phyloP scores from a whole-genome alignment of 1,140 invertebrate species.

The Plectrocnemia conspersa region DNA sequence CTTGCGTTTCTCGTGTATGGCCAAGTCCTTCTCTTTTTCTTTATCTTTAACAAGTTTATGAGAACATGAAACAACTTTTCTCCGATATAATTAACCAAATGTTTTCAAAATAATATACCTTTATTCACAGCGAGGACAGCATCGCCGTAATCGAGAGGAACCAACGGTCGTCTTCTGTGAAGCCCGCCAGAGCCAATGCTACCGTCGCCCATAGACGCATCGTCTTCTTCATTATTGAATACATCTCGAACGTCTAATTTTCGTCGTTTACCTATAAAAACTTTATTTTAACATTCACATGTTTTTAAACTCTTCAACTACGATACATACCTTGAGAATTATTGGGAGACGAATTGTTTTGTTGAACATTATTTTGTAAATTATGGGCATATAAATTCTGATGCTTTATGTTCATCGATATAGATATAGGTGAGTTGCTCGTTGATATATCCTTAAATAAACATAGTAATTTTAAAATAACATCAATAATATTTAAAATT shows the following conservation, averaged over 20 bases:
- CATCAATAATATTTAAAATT: slow-evolving; percentile 1
- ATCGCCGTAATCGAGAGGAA: slow-evolving; percentile 36
- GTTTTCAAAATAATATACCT: slow-evolving; percentile 5
- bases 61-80: slow-evolving; percentile 26
- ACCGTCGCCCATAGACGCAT: slow-evolving; percentile 58
- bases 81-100: background rate
- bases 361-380: slow-evolving; percentile 15
- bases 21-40: slow-evolving; percentile 63
- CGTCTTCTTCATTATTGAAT: slow-evolving; percentile 87
- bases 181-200: slow-evolving; percentile 13
- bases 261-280: slow-evolving; percentile 57
- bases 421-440: slow-evolving; percentile 33
- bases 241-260: slow-evolving; percentile 83
- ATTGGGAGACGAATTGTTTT: slow-evolving; percentile 26
- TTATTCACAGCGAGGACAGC: slow-evolving; percentile 24
- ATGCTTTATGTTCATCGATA: slow-evolving; percentile 35
- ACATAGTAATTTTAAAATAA: background rate
- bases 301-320: background rate
- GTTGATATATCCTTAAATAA: slow-evolving; percentile 27
- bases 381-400: slow-evolving; percentile 23
- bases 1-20: slow-evolving; percentile 90
- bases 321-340: slow-evolving; percentile 19
- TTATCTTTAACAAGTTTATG: slow-evolving; percentile 49
- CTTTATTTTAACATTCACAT: slow-evolving; percentile 24
- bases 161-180: slow-evolving; percentile 27